Evolutionary conservation across 1,140 invertebrate genomes (phyloP), one percentile per base, ranked within the genome.

Genomic region (Cataglyphis hispanica): DNA sequence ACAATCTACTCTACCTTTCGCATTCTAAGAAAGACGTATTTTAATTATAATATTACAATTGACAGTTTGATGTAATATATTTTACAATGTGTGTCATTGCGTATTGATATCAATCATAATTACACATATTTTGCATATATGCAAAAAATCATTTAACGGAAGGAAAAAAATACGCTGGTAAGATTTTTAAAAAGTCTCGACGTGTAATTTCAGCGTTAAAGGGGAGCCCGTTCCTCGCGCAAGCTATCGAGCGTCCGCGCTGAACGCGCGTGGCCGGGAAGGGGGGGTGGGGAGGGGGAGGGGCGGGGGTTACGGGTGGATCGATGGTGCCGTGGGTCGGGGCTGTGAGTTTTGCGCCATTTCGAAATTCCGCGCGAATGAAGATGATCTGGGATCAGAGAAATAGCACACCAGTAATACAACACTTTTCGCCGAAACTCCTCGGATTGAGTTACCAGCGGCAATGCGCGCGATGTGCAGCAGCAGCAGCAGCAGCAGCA

Each of bases 361-460:
- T 85, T 85, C 83, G 83, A 85, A 78, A 78, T 85, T 72, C 66
- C 67, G 50, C 66, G 75, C 66, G 84, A 74, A 86, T 64, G 67
- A 86, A 78, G 84, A 86, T 85, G 67, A 87, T 87, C 67, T 64
- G 75, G 80, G 67, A 84, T 78, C 87, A 74, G 67, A 84, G 80
- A 74, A 87, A 85, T 80, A 89, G 81, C 81, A 75, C 72, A 50
- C 40, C 67, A 74, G 66, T 87, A 85, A 87, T 77, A 81, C 88
- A 64, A 77, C 83, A 70, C 86, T 86, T 89, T 87, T 86, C 78
- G 70, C 77, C 61, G 77, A 86, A 84, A 84, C 64, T 88, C 80
- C 84, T 78, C 63, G 84, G 87, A 90, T 90, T 76, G 74, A 70
- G 87, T 90, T 90, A 90, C 88, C 84, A 78, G 40, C 83, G 50